These are phyloP conservation scores for Agrotis clavis DNA, from an alignment of 2,888 invertebrate genomes.

Conservation along the genomic window DNA sequence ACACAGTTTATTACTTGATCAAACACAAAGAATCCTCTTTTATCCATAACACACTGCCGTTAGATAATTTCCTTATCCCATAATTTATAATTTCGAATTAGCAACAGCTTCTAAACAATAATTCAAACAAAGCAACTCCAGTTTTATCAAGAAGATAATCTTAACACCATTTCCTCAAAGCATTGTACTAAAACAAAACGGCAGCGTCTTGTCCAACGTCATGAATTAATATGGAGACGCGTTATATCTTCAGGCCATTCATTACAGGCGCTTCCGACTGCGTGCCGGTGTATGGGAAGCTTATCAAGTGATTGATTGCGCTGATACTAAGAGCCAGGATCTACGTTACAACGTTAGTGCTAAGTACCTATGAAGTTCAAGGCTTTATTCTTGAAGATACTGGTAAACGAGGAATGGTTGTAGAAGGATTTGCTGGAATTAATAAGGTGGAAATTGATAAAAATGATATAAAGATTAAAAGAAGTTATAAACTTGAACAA, in stretches of 20 bases:
- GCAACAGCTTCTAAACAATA: too few relatives aligned
- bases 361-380: slow-evolving; percentile 50
- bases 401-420: background rate
- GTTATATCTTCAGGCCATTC: slow-evolving; percentile 66
- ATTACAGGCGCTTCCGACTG: slow-evolving; percentile 67
- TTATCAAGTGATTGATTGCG: slow-evolving; percentile 69
- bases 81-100: too few relatives aligned
- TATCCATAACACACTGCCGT: too few relatives aligned
- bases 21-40: too few relatives aligned
- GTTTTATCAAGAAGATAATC: slow-evolving; percentile 23
- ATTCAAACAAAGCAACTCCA: background rate
- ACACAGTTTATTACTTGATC: too few relatives aligned
- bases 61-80: too few relatives aligned
- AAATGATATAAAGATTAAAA: too few relatives aligned
- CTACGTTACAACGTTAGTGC: slow-evolving; percentile 45
- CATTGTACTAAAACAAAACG: slow-evolving; percentile 37
- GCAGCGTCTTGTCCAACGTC: slow-evolving; percentile 44
- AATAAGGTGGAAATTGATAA: background rate
- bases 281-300: slow-evolving; percentile 65
- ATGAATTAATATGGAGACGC: slow-evolving; percentile 63
- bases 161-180: slow-evolving; percentile 20
- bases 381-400: slow-evolving; percentile 1
- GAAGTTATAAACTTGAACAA: too few relatives aligned
- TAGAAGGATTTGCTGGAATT: background rate
- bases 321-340: slow-evolving; percentile 61